A percentile compares a stretch with the other conserved stretches of the same genome.
phyloP scores from a whole-genome alignment of 2,888 invertebrate genomes.

The Melipona bicolor region DNA sequence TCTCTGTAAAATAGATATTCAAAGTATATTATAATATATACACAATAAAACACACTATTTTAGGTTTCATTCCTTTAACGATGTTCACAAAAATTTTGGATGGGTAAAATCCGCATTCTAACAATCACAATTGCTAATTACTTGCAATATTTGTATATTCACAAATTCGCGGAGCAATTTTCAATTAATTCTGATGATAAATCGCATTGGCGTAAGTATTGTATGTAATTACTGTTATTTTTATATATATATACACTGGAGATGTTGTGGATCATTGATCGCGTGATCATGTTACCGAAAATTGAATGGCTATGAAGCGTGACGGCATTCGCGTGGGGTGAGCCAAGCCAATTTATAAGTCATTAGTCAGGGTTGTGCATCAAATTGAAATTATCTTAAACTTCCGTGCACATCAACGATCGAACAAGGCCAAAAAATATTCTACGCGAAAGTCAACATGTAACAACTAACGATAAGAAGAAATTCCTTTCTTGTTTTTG shows the following conservation, averaged over 20 bases:
- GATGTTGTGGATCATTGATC: constrained; percentile 15
- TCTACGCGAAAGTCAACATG: not conserved
- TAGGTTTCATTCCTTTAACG: too few species aligned
- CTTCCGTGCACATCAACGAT: not conserved
- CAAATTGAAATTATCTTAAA: constrained; percentile 64
- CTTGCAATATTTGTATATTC: not conserved
- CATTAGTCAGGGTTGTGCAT: constrained; percentile 72
- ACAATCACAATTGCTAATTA: too few species aligned
- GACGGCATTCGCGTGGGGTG: constrained; percentile 41
- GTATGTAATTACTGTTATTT: not conserved
- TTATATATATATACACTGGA: not conserved
- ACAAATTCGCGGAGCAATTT: not conserved
- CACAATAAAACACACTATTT: too few species aligned
- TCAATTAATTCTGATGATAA: not conserved
- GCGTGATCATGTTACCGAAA: constrained; percentile 61
- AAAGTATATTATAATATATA: too few species aligned
- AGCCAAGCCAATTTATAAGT: constrained; percentile 72
- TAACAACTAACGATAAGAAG: not conserved
- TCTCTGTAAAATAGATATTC: too few species aligned
- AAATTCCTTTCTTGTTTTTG: not conserved
- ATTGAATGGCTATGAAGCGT: constrained; percentile 63
- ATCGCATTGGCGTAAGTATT: not conserved
- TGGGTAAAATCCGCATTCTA: too few species aligned
- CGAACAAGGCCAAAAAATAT: not conserved
- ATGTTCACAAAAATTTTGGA: too few species aligned